phyloP scores from a whole-genome alignment of 2,888 invertebrate species.

The Eupsilia transversa region DNA sequence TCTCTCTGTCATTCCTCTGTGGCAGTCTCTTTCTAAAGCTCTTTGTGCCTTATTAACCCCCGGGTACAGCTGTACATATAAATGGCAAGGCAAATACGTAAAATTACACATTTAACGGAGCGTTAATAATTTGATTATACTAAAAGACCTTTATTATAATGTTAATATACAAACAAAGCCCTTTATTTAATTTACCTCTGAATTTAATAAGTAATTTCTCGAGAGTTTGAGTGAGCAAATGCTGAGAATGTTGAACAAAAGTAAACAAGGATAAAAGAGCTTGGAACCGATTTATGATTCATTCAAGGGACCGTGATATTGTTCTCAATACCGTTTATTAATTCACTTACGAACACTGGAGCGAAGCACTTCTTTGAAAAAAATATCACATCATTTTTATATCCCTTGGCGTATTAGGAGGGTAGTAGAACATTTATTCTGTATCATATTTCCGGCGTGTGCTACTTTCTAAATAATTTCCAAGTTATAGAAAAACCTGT shows the following conservation, averaged over 20 bases:
- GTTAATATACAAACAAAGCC: slow-evolving; percentile 28
- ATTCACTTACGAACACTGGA: slow-evolving; percentile 1
- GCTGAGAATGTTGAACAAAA: slow-evolving; percentile 32
- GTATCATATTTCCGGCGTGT: neutral
- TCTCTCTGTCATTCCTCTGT: neutral
- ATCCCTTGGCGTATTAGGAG: slow-evolving; percentile 8
- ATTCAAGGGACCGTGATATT: slow-evolving; percentile 52
- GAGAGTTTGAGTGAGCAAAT: slow-evolving; percentile 22
- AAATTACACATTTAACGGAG: slow-evolving; percentile 16
- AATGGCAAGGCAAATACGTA: neutral
- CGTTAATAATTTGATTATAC: slow-evolving; percentile 12
- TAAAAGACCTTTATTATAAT: slow-evolving; percentile 16
- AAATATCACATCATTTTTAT: neutral
- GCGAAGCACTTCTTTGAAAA: neutral
- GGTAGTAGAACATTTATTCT: neutral
- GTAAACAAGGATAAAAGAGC: slow-evolving; percentile 12
- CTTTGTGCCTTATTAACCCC: too few species aligned
- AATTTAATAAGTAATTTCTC: slow-evolving; percentile 36
- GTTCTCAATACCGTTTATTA: slow-evolving; percentile 31
- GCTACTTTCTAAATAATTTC: neutral
- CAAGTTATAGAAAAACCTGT: too few species aligned
- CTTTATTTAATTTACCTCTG: slow-evolving; percentile 18
- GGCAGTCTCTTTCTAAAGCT: neutral
- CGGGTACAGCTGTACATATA: neutral
- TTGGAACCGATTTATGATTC: slow-evolving; percentile 10